These are phyloP conservation scores for Stichopus horrens DNA, from an alignment of 53 echinoderm and acorn worm species.

Conservation along the genomic window DNA sequence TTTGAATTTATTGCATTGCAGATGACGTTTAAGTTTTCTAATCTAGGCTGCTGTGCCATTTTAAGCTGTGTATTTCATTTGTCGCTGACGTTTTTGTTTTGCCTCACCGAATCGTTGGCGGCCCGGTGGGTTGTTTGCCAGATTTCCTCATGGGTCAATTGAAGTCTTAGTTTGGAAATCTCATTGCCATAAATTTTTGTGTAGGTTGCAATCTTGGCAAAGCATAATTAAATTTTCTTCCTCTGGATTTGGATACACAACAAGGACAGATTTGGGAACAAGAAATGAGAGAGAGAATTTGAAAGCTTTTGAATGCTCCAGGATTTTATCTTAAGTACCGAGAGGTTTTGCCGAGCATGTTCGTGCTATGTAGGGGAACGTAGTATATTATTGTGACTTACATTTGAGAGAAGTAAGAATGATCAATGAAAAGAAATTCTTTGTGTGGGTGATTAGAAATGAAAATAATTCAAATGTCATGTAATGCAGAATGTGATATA, in stretches of 20 bases:
- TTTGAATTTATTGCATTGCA: neutral
- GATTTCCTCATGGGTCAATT: conserved; percentile 6
- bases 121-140: neutral
- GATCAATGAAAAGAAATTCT: too few species aligned
- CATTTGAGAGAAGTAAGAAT: too few species aligned
- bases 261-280: neutral
- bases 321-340: too few species aligned
- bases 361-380: too few species aligned
- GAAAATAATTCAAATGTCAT: too few species aligned
- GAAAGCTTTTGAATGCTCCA: too few species aligned
- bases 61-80: neutral
- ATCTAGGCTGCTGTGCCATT: neutral
- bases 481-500: too few species aligned
- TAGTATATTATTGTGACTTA: too few species aligned
- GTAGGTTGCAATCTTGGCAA: neutral
- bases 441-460: too few species aligned
- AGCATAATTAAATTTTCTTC: neutral
- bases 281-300: neutral
- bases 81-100: neutral
- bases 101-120: neutral
- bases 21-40: neutral
- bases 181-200: conserved; percentile 12
- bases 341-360: too few species aligned
- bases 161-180: conserved; percentile 4
- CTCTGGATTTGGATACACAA: neutral